Percentiles rank a stretch among this genome's conserved stretches.
Evolutionary conservation across 35 echinoderm and acorn worm species (phyloP).

Genomic region (Stichopus chloronotus): DNA sequence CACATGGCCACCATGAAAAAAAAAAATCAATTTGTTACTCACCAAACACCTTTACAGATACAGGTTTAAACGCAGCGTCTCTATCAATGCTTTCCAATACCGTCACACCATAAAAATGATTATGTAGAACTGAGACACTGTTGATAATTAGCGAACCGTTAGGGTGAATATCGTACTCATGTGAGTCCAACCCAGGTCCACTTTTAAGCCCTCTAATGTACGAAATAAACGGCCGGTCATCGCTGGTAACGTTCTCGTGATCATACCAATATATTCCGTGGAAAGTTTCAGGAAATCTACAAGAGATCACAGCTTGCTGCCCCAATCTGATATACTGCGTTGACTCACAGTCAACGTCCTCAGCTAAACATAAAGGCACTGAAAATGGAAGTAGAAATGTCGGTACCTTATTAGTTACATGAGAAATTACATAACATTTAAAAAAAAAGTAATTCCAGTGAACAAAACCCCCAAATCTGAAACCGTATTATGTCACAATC

Average conservation of each 20-base stretch:
- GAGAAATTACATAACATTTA: too few relatives aligned
- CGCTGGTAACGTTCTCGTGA: neutral
- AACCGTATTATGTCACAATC: too few relatives aligned
- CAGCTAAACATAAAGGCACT: neutral
- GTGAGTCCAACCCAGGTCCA: neutral
- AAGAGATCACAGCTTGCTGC: neutral
- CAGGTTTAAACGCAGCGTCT: neutral
- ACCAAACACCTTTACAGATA: neutral
- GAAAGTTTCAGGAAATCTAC: neutral
- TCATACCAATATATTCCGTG: neutral
- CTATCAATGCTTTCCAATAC: neutral
- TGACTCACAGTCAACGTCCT: neutral
- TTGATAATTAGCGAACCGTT: neutral
- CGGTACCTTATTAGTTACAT: too few relatives aligned
- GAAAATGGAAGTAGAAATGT: neutral
- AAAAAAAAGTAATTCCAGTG: too few relatives aligned
- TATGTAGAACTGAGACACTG: neutral
- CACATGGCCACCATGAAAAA: too few relatives aligned
- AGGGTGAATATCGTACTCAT: neutral
- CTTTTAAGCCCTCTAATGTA: neutral
- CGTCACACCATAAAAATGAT: neutral
- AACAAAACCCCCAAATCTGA: too few relatives aligned
- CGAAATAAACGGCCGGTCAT: neutral
- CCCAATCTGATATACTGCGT: neutral
- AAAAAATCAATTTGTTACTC: neutral